Percentiles rank a stretch among this genome's conserved stretches.
phyloP scores from a whole-genome alignment of 1,140 invertebrate species.

The Drosophila baimaii region DNA sequence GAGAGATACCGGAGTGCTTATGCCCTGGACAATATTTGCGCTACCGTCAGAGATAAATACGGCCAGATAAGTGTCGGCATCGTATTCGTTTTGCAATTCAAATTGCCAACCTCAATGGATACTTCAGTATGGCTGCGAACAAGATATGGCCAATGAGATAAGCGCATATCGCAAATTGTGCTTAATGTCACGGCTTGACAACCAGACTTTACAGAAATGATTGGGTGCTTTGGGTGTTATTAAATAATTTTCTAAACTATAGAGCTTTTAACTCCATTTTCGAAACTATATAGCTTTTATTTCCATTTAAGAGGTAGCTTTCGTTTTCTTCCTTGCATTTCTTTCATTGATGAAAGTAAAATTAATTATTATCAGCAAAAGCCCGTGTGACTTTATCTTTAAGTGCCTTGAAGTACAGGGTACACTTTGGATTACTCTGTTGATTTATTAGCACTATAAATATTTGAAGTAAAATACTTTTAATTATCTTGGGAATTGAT shows the following conservation, averaged over 20 bases:
- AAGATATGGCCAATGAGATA: constrained; percentile 53
- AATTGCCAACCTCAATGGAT: constrained; percentile 56
- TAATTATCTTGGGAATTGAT: neutral
- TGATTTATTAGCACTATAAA: neutral
- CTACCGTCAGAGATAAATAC: constrained; percentile 62
- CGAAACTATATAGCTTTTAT: no score
- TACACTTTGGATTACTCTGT: neutral
- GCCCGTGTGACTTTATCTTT: neutral
- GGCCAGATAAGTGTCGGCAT: constrained; percentile 49
- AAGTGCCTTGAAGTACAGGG: neutral
- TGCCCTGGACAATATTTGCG: constrained; percentile 37
- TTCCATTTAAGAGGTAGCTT: no score
- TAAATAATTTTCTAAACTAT: neutral
- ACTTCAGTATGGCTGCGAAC: constrained; percentile 33
- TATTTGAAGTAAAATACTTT: neutral
- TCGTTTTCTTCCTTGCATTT: no score
- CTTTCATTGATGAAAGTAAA: neutral
- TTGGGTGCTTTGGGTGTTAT: neutral
- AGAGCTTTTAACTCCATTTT: no score
- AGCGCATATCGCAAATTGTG: constrained; percentile 40
- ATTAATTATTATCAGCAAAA: neutral
- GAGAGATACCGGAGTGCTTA: constrained; percentile 22
- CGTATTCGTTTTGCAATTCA: constrained; percentile 62
- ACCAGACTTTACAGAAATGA: neutral
- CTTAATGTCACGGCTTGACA: constrained; percentile 47